Base-by-base conservation (phyloP, 2,797 vertebrate genomes). In the Chaetodon trifasciatus region DNA sequence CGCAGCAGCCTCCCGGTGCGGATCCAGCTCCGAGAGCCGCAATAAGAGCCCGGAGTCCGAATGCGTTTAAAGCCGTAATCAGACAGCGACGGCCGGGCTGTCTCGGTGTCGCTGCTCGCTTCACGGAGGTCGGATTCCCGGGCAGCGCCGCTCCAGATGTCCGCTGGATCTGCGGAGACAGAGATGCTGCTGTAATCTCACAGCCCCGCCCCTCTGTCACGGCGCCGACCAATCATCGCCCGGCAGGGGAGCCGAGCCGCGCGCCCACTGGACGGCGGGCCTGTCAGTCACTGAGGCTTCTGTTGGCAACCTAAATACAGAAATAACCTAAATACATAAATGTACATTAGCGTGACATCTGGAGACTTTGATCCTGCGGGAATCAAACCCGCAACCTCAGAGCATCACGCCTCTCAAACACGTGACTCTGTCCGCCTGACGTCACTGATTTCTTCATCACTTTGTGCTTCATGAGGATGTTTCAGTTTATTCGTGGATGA, bases 241-340 rank as follows among this genome's bases (percentile, higher is more conserved):
- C 40, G 0, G 76, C 50, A 28, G 0, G 0, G 4, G 7, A 39
- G 58, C 23, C 16, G 0, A 32, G 28, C 19, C 39, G 60, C 65
- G 35, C 74, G 62, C 5, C 19, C 3, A 86, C 91, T 93, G 83
- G 87, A 1, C 62, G 37, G 21, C 0, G 0, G 3, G 17, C 0
- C 69, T 24, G 78, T 74, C 88, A 19, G 3, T 89, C 84, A 71
- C 0, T 0, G 60, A 0, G 35, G 65, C 60, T 70, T 70, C 76
- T 17, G 62, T 49, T 74, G 70, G 78, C 78, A 85, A 79, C 85
- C 86, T 86, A 84, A 81, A 91, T 83, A 82, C 87, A 88, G 75
- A 88, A 88, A 89, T 88, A 91, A 87, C 89, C 79, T 72, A 72
- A 84, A 90, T 87, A 86, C 89, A 90, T 23, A 85, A 79, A 89